phyloP scores from a whole-genome alignment of 2,797 vertebrate genomes.

The Chelon labrosus region DNA sequence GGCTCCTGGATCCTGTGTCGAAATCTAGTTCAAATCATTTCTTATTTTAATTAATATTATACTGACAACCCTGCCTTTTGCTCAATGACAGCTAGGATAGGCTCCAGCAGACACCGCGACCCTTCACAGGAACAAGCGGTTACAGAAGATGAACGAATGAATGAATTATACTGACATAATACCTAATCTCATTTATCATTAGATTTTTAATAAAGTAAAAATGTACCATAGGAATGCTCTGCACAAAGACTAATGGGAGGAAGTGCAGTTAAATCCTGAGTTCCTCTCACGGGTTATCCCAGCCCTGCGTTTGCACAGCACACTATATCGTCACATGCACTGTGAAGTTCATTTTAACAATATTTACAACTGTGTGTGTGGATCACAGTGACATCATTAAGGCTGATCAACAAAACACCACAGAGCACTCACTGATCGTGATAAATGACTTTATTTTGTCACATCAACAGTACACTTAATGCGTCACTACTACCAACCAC shows the following conservation, averaged over 20 bases:
- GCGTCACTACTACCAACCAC: conserved; percentile 52
- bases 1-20: not conserved
- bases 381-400: not conserved
- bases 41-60: not conserved
- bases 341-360: too few relatives aligned
- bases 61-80: not conserved
- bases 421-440: conserved; percentile 27
- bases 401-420: conserved; percentile 16
- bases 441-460: conserved; percentile 77
- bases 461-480: conserved; percentile 75
- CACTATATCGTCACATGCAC: not conserved
- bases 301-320: not conserved
- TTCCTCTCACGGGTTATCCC: not conserved
- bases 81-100: too few relatives aligned
- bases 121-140: too few relatives aligned
- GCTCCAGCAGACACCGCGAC: too few relatives aligned
- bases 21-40: not conserved
- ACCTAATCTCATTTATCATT: not conserved
- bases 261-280: not conserved
- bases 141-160: too few relatives aligned
- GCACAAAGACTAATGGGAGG: not conserved
- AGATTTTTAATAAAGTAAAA: not conserved
- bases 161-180: not conserved
- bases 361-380: not conserved
- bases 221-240: not conserved